Base-by-base conservation (phyloP, 2,888 invertebrate genomes). In the Lathronympha strigana region DNA sequence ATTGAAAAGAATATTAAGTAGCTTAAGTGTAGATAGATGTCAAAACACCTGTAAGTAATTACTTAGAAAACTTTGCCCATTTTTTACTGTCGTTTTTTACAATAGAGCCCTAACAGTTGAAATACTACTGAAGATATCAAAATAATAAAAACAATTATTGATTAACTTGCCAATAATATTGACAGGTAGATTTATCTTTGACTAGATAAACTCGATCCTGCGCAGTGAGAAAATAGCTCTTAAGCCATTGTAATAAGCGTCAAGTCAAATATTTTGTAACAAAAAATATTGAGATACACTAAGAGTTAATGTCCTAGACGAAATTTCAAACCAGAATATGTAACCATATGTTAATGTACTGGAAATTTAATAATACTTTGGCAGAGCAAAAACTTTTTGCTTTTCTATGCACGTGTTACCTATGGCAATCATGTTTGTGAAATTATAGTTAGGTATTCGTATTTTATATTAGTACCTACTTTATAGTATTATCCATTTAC, bases 121-220 rank as follows among this genome's bases (percentile, higher is more conserved):
- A 45, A 45, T 45, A 25, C 64, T 53, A 53, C 60, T 28, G 47
- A 43, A 31, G 38, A 47, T 53, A 40, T 54, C 51, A 38, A 66
- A 54, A 64, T 23, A 57, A 50, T 63, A 50, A 61, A 40, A 68
- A 47, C n/a, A 55, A 63, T 69, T 69, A 73, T 72, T 73, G 69
- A 73, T 73, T 66, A 64, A 67, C 45, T 67, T 58, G 63, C 61
- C 47, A 45, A 54, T 66, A 54, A 36, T 50, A 50, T 33, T 72
- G 72, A 72, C 71, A 72, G 72, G 54, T 61, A 60, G 61, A 70
- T 73, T 71, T 69, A 73, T 73, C 68, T 66, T 15, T 9, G 33
- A 54, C n/a, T 45, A 57, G 57, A 67, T 61, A 64, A 23, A 25
- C n/a, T 57, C 45, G n/a, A 33, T 53, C 55, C n/a, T 45, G 33